These are phyloP conservation scores for Drosophila nikananu DNA, from an alignment of 1,140 invertebrate species.

Conservation along the genomic window DNA sequence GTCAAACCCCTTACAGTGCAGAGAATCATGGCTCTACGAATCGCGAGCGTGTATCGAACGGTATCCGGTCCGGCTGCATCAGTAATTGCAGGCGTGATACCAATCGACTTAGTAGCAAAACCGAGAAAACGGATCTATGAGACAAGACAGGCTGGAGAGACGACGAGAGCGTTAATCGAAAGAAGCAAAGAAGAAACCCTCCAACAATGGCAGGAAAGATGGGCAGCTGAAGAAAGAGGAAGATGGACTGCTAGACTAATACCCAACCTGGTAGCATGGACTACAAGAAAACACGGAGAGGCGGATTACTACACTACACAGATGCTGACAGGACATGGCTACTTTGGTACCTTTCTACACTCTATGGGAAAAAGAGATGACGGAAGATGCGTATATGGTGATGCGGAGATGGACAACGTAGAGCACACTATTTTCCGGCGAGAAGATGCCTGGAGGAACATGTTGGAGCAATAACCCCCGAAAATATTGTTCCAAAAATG, in stretches of 20 bases:
- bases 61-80: neutral
- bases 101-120: neutral
- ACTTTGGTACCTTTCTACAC: too few relatives aligned
- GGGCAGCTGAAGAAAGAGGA: neutral
- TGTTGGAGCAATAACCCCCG: too few relatives aligned
- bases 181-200: neutral
- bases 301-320: too few relatives aligned
- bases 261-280: too few relatives aligned
- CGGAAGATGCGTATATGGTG: too few relatives aligned
- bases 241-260: neutral
- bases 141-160: neutral
- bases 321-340: too few relatives aligned
- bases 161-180: neutral
- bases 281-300: too few relatives aligned
- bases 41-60: neutral
- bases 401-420: too few relatives aligned
- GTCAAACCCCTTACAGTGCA: neutral
- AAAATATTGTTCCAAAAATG: too few relatives aligned
- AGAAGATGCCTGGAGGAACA: too few relatives aligned
- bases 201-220: neutral
- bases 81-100: neutral
- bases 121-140: neutral
- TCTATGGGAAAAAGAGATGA: too few relatives aligned
- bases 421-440: too few relatives aligned
- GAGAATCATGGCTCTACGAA: neutral